Percentiles rank a stretch among this genome's conserved stretches.
These are phyloP conservation scores for Morphnarchus princeps DNA, from an alignment of 2,113 vertebrate genomes.

Conservation along the genomic window DNA sequence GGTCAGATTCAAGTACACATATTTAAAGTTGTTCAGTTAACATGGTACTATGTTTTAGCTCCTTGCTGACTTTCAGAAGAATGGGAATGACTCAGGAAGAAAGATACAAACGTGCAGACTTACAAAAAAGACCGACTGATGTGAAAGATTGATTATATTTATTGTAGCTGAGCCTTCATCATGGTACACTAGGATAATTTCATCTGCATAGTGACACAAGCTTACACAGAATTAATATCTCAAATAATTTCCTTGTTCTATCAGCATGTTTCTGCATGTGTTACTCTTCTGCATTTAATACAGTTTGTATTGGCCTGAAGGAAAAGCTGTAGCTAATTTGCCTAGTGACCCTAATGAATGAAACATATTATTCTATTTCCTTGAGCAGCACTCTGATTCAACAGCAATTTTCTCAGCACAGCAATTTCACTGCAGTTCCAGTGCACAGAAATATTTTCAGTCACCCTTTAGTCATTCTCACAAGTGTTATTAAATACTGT, in stretches of 20 bases:
- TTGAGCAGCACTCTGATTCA: background rate
- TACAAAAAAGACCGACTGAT: background rate
- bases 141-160: background rate
- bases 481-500: background rate
- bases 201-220: background rate
- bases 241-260: background rate
- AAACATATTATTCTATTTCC: background rate
- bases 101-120: background rate
- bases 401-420: background rate
- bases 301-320: background rate
- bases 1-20: background rate
- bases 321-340: background rate
- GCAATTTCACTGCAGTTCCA: background rate
- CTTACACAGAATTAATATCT: background rate
- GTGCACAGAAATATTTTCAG: background rate
- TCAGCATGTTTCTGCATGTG: background rate
- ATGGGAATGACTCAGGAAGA: background rate
- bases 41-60: background rate
- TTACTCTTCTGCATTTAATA: background rate
- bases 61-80: background rate
- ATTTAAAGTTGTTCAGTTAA: background rate
- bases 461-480: background rate
- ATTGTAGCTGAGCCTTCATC: background rate
- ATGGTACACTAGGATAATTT: background rate
- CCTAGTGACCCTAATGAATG: background rate